Evolutionary conservation across 2,797 vertebrate genomes (phyloP).

Genomic region (Halcyon smyrnensis): DNA sequence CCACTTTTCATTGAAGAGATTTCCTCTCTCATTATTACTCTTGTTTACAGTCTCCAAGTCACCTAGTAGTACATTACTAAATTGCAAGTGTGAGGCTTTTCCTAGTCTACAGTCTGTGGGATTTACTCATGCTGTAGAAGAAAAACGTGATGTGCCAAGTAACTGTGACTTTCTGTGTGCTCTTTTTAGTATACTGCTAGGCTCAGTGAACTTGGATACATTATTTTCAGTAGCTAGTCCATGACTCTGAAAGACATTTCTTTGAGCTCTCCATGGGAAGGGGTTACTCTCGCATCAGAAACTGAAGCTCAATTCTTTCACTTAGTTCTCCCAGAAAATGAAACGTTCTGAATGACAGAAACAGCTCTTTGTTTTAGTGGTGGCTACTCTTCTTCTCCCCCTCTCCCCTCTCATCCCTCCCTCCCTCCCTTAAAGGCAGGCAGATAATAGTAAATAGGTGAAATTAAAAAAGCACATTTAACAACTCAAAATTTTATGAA

Average conservation of each 20-base stretch:
- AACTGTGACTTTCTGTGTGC: not conserved
- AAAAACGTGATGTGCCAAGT: not conserved
- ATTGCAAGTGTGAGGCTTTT: not conserved
- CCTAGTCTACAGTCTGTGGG: accelerated
- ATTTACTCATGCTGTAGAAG: not conserved
- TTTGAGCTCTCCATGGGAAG: not conserved
- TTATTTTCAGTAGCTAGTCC: not conserved
- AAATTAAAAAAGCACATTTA: not conserved
- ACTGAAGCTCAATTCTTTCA: not conserved
- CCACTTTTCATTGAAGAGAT: not conserved
- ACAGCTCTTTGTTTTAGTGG: not conserved
- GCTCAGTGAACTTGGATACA: not conserved
- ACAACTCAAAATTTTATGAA: not conserved
- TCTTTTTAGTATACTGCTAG: not conserved
- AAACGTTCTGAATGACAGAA: not conserved
- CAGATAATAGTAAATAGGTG: not conserved
- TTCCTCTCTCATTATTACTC: not conserved
- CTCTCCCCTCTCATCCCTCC: not conserved
- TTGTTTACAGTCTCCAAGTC: not conserved
- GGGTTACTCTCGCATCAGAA: not conserved
- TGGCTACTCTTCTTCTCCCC: too few relatives aligned
- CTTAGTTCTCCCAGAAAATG: not conserved
- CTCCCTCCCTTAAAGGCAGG: not conserved
- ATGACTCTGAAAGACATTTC: not conserved
- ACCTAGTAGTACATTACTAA: not conserved